Conservation (phyloP, 1,140 invertebrate genomes). For the Stegodyphus mimosarum region DNA sequence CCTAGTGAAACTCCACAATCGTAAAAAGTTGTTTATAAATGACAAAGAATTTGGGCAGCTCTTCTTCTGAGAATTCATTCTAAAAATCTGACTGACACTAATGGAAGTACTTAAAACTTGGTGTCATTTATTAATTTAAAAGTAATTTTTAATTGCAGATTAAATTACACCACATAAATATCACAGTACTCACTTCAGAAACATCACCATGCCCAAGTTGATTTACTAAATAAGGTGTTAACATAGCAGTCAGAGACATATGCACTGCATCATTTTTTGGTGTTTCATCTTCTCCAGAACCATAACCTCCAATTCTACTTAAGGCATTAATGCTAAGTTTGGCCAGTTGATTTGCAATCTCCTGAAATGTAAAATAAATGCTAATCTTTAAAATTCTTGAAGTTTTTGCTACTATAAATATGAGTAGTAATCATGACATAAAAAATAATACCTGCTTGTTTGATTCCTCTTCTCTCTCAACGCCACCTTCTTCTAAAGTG, state of each 20-base stretch:
- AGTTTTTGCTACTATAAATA: not conserved
- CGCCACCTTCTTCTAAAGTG: constrained; percentile 95
- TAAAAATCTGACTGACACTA: constrained; percentile 19
- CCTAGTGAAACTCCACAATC: too few relatives aligned
- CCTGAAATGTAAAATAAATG: constrained; percentile 72
- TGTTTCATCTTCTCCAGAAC: constrained; percentile 73
- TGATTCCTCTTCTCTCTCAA: constrained; percentile 83
- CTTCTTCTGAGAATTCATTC: too few relatives aligned
- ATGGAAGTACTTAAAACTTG: not conserved
- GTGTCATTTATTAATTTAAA: not conserved
- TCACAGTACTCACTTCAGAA: constrained; percentile 74
- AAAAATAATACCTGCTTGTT: constrained; percentile 79
- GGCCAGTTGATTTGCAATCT: constrained; percentile 91
- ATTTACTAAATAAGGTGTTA: constrained; percentile 90
- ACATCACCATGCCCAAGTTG: constrained; percentile 79
- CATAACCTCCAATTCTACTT: constrained; percentile 81
- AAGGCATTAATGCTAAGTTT: constrained; percentile 87
- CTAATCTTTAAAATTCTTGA: not conserved
- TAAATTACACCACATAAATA: not conserved
- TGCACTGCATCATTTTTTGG: constrained; percentile 75
- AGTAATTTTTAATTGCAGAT: not conserved
- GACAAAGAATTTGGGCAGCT: too few relatives aligned
- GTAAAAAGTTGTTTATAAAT: too few relatives aligned
- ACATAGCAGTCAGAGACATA: constrained; percentile 78
- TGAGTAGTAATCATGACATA: not conserved